phyloP scores from a whole-genome alignment of 2,797 vertebrate genomes.

The Karalla daura region DNA sequence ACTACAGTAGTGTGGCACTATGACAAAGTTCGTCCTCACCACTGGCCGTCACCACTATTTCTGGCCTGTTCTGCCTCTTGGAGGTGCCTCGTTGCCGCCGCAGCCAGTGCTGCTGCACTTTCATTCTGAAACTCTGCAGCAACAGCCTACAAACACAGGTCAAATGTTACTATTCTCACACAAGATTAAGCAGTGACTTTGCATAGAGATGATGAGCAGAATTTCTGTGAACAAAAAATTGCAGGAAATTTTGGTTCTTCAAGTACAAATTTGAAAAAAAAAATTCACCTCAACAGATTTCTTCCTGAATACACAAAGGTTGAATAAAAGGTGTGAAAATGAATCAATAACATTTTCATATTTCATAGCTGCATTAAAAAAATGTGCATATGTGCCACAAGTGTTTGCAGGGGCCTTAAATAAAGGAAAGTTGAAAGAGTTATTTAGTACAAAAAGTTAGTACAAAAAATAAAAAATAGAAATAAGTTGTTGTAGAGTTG shows the following conservation, averaged over 20 bases:
- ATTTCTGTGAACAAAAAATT: background rate
- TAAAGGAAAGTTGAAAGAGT: too few relatives aligned
- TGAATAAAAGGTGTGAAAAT: too few relatives aligned
- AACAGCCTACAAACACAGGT: conserved; percentile 87
- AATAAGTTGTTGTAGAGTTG: too few relatives aligned
- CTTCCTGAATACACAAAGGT: too few relatives aligned
- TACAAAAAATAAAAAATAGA: too few relatives aligned
- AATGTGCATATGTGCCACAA: background rate
- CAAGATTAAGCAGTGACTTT: background rate
- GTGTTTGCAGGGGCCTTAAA: background rate
- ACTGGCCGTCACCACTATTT: conserved; percentile 89
- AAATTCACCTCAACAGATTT: too few relatives aligned
- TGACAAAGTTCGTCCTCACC: conserved; percentile 78
- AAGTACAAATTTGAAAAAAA: too few relatives aligned
- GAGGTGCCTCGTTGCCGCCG: conserved; percentile 94
- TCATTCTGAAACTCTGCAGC: conserved; percentile 98
- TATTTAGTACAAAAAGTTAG: too few relatives aligned
- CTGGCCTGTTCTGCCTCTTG: conserved; percentile 97
- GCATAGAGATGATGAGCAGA: background rate
- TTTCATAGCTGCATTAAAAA: background rate
- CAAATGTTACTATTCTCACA: conserved; percentile 1
- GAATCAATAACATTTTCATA: too few relatives aligned
- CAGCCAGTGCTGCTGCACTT: conserved; percentile 94
- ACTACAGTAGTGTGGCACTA: too few relatives aligned
- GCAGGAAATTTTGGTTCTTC: too few relatives aligned